Conservation (phyloP, 1,140 invertebrate species). For the Cotesia glomerata region DNA sequence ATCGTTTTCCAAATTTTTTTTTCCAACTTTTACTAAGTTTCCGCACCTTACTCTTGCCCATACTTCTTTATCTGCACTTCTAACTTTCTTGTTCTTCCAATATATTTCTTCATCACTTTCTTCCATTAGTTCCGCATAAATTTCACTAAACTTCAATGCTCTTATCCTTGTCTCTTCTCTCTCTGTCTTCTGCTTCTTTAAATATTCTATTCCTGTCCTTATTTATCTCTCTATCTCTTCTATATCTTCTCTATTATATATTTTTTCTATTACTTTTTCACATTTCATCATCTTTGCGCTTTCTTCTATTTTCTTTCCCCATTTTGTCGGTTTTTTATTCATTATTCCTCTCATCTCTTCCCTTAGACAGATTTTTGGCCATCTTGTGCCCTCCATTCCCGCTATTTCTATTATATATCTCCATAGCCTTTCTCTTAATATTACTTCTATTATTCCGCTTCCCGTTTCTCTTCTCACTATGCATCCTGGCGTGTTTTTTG, state of each 20-base stretch:
- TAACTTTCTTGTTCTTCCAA: background rate
- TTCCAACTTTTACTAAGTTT: too few relatives aligned
- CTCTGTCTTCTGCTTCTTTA: background rate
- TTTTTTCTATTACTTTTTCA: background rate
- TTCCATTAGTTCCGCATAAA: background rate
- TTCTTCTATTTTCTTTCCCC: background rate
- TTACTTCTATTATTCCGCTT: background rate
- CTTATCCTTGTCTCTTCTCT: background rate
- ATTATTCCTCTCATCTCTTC: conserved; percentile 11
- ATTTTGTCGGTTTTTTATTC: conserved; percentile 5
- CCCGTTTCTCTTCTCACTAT: conserved; percentile 4
- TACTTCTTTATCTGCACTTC: background rate
- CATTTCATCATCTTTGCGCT: background rate
- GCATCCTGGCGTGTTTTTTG: too few relatives aligned
- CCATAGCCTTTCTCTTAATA: background rate
- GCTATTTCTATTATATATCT: conserved; percentile 7
- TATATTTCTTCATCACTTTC: background rate
- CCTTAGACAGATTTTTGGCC: conserved; percentile 11
- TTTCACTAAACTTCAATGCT: background rate
- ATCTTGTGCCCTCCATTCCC: conserved; percentile 11
- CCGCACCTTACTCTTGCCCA: too few relatives aligned
- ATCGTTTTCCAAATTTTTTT: too few relatives aligned
- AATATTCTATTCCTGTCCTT: background rate
- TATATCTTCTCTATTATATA: background rate
- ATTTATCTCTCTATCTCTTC: background rate